A percentile compares a stretch with the other conserved stretches of the same genome.
Evolutionary conservation across 2,797 vertebrate genomes (phyloP).

Genomic region (Harpagifer antarcticus): DNA sequence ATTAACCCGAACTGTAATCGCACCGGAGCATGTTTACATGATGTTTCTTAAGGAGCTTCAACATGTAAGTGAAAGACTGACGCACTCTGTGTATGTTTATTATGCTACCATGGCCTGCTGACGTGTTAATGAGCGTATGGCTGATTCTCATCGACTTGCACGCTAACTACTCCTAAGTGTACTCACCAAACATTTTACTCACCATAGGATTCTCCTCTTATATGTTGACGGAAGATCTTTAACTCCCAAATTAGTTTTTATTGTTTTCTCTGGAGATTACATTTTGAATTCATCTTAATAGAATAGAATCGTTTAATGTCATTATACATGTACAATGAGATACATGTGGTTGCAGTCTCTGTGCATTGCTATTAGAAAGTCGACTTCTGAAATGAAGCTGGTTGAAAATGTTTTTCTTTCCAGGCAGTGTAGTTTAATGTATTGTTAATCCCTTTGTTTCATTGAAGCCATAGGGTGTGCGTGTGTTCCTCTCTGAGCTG

Average conservation of each 20-base stretch:
- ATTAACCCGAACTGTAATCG: constrained; percentile 47
- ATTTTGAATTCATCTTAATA: background rate
- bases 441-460: constrained; percentile 30
- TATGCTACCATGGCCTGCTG: constrained; percentile 45
- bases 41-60: constrained; percentile 71
- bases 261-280: background rate
- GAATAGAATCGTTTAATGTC: background rate
- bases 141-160: background rate
- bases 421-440: constrained; percentile 11
- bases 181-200: background rate
- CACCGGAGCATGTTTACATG: constrained; percentile 69
- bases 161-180: background rate
- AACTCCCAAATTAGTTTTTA: background rate
- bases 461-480: background rate
- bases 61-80: constrained; percentile 72
- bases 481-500: constrained; percentile 12
- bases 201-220: too few species aligned
- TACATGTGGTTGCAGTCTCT: background rate
- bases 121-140: constrained; percentile 62
- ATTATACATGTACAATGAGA: too few species aligned
- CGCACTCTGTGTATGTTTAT: background rate
- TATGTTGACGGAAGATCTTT: background rate
- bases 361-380: background rate
- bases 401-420: constrained; percentile 1
- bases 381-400: background rate